phyloP scores from a whole-genome alignment of 1,140 invertebrate species.

The Halictus rubicundus region DNA sequence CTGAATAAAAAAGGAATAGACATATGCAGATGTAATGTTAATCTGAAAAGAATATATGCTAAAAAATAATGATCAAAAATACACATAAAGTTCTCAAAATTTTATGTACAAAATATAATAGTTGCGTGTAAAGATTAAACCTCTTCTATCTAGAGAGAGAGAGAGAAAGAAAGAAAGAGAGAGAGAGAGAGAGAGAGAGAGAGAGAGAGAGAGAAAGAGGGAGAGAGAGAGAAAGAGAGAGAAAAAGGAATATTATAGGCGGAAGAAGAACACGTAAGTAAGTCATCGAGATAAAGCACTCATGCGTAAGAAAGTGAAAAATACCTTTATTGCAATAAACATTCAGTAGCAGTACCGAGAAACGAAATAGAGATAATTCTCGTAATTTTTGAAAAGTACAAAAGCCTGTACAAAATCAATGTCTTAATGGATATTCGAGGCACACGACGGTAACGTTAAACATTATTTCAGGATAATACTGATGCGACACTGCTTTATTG shows the following conservation, averaged over 20 bases:
- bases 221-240: neutral
- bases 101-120: slow-evolving; percentile 4
- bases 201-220: too few relatives aligned
- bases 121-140: slow-evolving; percentile 7
- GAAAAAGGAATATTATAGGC: slow-evolving; percentile 38
- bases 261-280: slow-evolving; percentile 51
- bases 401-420: slow-evolving; percentile 35
- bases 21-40: neutral
- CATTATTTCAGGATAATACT: neutral
- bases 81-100: slow-evolving; percentile 3
- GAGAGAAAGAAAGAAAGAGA: too few relatives aligned
- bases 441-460: neutral
- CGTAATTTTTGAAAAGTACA: neutral
- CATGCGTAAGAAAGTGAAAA: slow-evolving; percentile 63
- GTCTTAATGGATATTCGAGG: slow-evolving; percentile 6
- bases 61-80: neutral
- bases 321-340: slow-evolving; percentile 57
- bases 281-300: slow-evolving; percentile 57
- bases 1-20: neutral
- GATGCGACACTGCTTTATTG: neutral
- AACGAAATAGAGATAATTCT: slow-evolving; percentile 67
- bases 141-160: slow-evolving; percentile 24
- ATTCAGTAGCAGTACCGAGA: slow-evolving; percentile 52
- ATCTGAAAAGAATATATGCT: neutral
- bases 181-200: too few relatives aligned